Evolutionary conservation across 2,888 invertebrate species (phyloP).

Genomic region (Drosophila borealis): DNA sequence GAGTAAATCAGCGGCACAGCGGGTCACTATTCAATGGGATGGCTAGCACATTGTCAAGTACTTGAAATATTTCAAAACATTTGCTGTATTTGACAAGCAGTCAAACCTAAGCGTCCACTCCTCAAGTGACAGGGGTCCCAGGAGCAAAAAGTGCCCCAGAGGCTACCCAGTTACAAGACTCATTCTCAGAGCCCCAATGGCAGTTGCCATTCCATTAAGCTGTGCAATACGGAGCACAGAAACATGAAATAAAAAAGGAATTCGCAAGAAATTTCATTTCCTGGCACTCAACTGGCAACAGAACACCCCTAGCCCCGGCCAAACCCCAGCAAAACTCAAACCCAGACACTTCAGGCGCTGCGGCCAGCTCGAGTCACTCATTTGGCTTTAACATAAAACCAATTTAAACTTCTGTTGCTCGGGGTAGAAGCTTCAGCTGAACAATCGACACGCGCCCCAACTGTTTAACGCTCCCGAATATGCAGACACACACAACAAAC

Average conservation of each 20-base stretch:
- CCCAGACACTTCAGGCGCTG: conserved; percentile 30
- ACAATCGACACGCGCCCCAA: conserved; percentile 50
- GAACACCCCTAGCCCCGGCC: conserved; percentile 12
- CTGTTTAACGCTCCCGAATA: conserved; percentile 68
- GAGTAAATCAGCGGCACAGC: conserved; percentile 33
- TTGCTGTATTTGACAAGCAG: conserved; percentile 79
- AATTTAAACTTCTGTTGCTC: conserved; percentile 71
- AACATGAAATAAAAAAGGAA: conserved; percentile 65
- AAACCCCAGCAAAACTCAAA: conserved; percentile 22
- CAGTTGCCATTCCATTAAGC: conserved; percentile 61
- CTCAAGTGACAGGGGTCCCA: conserved; percentile 65
- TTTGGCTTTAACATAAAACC: conserved; percentile 80
- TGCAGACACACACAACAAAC: conserved; percentile 69
- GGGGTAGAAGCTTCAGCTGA: conserved; percentile 37
- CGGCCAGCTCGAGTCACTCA: conserved; percentile 65
- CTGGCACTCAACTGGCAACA: conserved; percentile 68
- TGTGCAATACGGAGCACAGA: conserved; percentile 41
- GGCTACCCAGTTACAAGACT: conserved; percentile 24
- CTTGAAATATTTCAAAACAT: conserved; percentile 77
- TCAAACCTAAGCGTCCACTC: conserved; percentile 77
- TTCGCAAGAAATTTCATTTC: conserved; percentile 77
- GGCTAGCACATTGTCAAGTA: conserved; percentile 67
- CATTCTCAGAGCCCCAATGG: conserved; percentile 26
- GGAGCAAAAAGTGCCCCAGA: conserved; percentile 32
- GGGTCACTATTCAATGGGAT: conserved; percentile 28